Evolutionary conservation across 2,113 vertebrate species (phyloP), one percentile per base, ranked within the genome.

Genomic region (Halichoeres trimaculatus): DNA sequence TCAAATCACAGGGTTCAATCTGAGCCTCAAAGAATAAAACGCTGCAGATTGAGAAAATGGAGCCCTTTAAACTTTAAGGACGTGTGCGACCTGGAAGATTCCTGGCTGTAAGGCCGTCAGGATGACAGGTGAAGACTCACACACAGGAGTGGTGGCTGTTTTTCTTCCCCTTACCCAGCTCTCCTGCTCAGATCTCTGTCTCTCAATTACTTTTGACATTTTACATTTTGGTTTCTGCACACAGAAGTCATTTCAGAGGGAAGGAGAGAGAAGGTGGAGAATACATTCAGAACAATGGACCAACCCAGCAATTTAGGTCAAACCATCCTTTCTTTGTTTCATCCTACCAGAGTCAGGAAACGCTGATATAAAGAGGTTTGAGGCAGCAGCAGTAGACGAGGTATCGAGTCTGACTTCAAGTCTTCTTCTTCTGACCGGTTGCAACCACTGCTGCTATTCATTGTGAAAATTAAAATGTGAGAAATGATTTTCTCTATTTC

Each of bases 1-100:
- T 71, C 56, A 73, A 68, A 91, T 91, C 88, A 74, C 19, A 75
- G 56, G 79, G 72, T 84, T 89, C 78, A 89, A 68, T 73, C 69
- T 80, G 78, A 74, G 80, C 77, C 55, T 54, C 53, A 47, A n/a
- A 0, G 34, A 85, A 52, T 67, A 60, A 89, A 85, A 72, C 20
- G 59, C 50, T n/a, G 26, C 38, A 70, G 56, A 65, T 45, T 24
- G 55, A 85, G 78, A 84, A 73, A 81, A 85, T 60, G 10, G 11
- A 76, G 76, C 54, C 47, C 68, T 81, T 76, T 85, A 76, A 75
- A 84, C 79, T 84, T 61, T 12, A 38, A 67, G 80, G 70, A 30
- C 2, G 10, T 61, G 56, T 36, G 50, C 85, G 84, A 77, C 67
- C 80, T 77, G 70, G 71, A 80, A 22, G 57, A 73, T 59, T 86